Conservation (phyloP, 2,113 vertebrate genomes). For the Electrona antarctica region DNA sequence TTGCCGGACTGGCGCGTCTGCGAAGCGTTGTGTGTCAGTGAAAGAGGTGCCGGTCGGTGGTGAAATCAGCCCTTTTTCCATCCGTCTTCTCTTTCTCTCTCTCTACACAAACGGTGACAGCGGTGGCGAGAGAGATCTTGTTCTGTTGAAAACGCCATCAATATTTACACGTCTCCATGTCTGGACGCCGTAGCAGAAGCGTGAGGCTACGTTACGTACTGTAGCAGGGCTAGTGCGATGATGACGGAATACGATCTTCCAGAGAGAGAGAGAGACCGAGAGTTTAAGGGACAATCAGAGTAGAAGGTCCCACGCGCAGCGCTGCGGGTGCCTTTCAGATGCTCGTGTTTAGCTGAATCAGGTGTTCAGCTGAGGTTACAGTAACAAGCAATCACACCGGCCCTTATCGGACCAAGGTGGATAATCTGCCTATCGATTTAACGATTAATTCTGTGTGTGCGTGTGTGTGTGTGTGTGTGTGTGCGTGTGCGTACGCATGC, state of each 20-base stretch:
- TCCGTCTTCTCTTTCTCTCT: conserved; percentile 66
- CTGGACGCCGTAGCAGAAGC: conserved; percentile 24
- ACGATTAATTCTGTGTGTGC: conserved; percentile 15
- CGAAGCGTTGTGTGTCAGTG: conserved; percentile 68
- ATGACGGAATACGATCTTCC: conserved; percentile 44
- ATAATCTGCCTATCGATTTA: conserved; percentile 19
- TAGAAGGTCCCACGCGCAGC: background rate
- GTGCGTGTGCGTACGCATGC: background rate
- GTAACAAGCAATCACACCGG: conserved; percentile 13
- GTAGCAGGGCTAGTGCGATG: conserved; percentile 35
- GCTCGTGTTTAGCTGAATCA: background rate
- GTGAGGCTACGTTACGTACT: background rate
- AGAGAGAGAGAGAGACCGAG: conserved; percentile 14
- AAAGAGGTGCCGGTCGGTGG: conserved; percentile 56
- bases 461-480: conserved; percentile 1
- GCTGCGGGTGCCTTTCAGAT: background rate
- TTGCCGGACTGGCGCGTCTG: conserved; percentile 21
- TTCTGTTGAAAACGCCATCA: conserved; percentile 71
- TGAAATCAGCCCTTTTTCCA: conserved; percentile 74
- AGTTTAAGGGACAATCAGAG: conserved; percentile 43
- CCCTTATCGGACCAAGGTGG: conserved; percentile 33
- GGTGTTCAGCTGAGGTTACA: background rate
- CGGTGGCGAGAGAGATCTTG: conserved; percentile 72
- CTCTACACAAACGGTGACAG: conserved; percentile 67
- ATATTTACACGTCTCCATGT: conserved; percentile 71